Percentiles rank a stretch among this genome's conserved stretches.
Conservation (phyloP, 1,140 invertebrate genomes). For the Mylabris phalerata region DNA sequence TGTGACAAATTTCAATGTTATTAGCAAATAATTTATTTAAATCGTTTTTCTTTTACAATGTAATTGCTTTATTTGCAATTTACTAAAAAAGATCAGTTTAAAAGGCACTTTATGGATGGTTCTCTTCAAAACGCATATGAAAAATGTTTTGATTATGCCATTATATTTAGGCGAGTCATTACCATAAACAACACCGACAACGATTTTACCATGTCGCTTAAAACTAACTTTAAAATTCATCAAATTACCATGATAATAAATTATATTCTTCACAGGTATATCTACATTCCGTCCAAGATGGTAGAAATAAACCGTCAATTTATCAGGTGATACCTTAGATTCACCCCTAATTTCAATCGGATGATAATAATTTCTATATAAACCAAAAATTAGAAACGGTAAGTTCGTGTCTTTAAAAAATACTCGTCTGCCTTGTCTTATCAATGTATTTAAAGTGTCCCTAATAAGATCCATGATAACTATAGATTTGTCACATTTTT, state of each 20-base stretch:
- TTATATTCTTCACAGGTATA: neutral
- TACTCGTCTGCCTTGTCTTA: no score
- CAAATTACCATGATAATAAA: constrained; percentile 7
- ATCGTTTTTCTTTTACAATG: no score
- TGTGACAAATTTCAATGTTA: no score
- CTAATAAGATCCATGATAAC: no score
- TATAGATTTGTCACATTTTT: no score
- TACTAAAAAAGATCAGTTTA: neutral
- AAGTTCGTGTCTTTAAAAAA: no score
- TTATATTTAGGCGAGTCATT: constrained; percentile 9
- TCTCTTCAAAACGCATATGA: neutral
- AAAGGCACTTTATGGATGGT: neutral
- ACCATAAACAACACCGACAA: constrained; percentile 2
- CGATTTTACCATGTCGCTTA: neutral
- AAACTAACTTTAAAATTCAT: constrained; percentile 8
- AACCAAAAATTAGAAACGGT: no score
- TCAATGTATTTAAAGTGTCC: no score
- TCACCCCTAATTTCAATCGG: neutral
- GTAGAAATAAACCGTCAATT: neutral
- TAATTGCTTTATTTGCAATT: neutral
- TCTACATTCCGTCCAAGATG: neutral
- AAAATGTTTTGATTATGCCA: neutral
- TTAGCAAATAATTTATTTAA: no score
- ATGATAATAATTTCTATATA: neutral
- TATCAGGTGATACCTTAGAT: neutral